Conservation (phyloP, 1,140 invertebrate genomes). For the Rhagoletis pomonella region DNA sequence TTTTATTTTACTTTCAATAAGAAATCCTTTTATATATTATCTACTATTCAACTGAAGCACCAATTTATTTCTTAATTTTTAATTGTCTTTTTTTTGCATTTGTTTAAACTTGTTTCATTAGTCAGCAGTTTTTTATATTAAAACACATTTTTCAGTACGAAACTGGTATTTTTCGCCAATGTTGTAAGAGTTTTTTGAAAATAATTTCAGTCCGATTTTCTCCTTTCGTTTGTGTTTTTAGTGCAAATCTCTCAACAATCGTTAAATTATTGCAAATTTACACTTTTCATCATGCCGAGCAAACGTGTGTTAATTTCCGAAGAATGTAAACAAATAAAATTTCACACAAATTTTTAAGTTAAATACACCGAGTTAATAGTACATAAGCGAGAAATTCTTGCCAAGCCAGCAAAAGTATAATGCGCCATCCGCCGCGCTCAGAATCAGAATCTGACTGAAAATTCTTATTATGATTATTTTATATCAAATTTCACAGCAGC, state of each 20-base stretch:
- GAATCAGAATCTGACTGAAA: constrained; percentile 71
- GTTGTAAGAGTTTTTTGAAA: too few species aligned
- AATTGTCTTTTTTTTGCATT: neutral
- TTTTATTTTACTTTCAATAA: too few species aligned
- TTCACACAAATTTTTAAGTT: neutral
- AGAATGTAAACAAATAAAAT: neutral
- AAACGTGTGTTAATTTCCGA: neutral
- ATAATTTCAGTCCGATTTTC: too few species aligned
- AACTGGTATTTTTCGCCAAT: too few species aligned
- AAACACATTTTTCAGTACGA: too few species aligned
- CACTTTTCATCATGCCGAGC: neutral
- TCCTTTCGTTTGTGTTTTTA: neutral
- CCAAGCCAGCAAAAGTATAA: constrained; percentile 38
- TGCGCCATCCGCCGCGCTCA: constrained; percentile 63
- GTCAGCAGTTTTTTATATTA: neutral
- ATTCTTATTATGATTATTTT: constrained; percentile 73
- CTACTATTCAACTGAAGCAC: too few species aligned
- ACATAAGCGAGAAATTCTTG: neutral
- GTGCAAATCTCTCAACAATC: neutral
- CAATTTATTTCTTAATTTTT: neutral
- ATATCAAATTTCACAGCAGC: constrained; percentile 61
- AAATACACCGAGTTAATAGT: too few species aligned
- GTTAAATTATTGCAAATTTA: neutral
- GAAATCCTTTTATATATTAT: too few species aligned
- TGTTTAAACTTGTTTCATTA: neutral